phyloP scores from a whole-genome alignment of 2,797 vertebrate species.

The Aphelocoma californica region DNA sequence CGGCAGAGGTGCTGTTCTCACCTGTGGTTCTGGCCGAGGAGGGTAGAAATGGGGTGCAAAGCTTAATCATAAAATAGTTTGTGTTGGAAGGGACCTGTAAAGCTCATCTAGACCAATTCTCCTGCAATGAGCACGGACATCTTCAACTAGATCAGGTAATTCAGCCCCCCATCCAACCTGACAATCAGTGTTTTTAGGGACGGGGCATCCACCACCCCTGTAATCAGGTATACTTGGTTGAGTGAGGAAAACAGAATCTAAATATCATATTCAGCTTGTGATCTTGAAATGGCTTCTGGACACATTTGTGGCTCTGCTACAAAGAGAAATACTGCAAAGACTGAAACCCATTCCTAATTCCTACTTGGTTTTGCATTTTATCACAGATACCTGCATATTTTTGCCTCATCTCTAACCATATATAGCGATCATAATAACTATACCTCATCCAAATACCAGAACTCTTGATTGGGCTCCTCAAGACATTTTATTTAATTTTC shows the following conservation, averaged over 20 bases:
- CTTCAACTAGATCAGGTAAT: not conserved
- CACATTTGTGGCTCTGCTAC: not conserved
- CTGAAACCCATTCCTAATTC: not conserved
- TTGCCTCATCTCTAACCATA: not conserved
- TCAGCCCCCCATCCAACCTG: not conserved
- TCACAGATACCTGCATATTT: not conserved
- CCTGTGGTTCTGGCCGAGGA: rapidly evolving
- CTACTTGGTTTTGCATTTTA: not conserved
- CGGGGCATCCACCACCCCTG: not conserved
- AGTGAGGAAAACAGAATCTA: not conserved
- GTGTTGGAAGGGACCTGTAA: not conserved
- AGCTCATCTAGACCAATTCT: not conserved
- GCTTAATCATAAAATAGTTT: not conserved
- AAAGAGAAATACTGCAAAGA: not conserved
- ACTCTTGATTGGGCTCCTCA: not conserved
- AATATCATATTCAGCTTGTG: not conserved
- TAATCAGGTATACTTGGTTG: not conserved
- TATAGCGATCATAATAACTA: not conserved
- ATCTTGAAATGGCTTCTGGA: not conserved
- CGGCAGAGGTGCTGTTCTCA: not conserved
- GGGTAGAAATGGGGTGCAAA: not conserved
- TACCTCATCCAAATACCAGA: not conserved
- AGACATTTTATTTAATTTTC: not conserved
- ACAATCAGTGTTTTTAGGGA: not conserved
- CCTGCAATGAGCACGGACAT: not conserved